Evolutionary conservation across 2,113 vertebrate genomes (phyloP), one percentile per base, ranked within the genome.

Genomic region (Ceyx cyanopectus): DNA sequence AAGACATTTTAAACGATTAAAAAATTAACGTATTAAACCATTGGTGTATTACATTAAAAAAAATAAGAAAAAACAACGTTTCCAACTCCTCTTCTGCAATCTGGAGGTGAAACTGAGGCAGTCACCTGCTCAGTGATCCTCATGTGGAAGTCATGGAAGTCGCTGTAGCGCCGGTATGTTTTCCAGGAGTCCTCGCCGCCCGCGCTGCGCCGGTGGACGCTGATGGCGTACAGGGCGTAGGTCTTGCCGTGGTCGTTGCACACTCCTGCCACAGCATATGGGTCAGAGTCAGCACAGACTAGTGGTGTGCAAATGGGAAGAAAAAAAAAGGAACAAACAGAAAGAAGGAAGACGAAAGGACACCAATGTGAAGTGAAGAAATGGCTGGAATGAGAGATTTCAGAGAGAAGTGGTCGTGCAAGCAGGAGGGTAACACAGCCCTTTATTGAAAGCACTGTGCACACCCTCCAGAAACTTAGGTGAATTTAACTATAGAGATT

Each of bases 111-210:
- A 37, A 37, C 37, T 37, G 37, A 37, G 37, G 37, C 10, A 37
- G 37, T 37, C 37, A 37, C 37, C 99, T 99, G 99, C 82, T 99
- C 99, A 5, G 98, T 99, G 97, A 99, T 99, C 96, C 99, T 98
- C 99, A 99, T 99, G 85, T 99, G 99, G 66, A 99, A 99, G 96
- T 99, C 99, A 37, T 99, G 99, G 94, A 99, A 99, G 97, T 99
- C 99, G 12, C 99, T 99, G 81, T 99, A 99, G 57, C 99, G 99
- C 20, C 99, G 98, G 78, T 99, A 99, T 0, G 99, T 99, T 96
- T 99, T 99, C 99, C 99, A 99, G 72, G 97, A 98, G 93, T 99
- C 99, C 83, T 99, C 99, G 0, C 98, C 98, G 57, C 98, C 99
- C 0, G 97, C 87, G 61, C 65, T 98, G 83, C 98, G 98, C 82